These are phyloP conservation scores for Mechanitis messenoides DNA, from an alignment of 2,888 invertebrate genomes.

Conservation along the genomic window DNA sequence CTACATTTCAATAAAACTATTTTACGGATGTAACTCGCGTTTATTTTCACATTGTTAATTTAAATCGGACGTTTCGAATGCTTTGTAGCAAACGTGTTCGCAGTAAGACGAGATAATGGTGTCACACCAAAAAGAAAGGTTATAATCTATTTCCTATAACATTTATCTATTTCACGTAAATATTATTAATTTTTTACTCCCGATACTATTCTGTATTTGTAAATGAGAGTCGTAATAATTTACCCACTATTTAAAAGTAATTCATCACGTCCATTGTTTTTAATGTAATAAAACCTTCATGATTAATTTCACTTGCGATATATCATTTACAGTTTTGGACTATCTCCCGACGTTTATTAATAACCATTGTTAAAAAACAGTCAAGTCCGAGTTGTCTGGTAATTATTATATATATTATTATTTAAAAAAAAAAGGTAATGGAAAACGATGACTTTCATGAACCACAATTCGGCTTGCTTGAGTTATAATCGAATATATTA, in stretches of 20 bases:
- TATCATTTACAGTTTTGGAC: conserved; percentile 26
- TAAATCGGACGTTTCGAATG: too few species aligned
- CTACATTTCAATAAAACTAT: too few species aligned
- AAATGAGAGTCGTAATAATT: not conserved
- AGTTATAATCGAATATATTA: too few species aligned
- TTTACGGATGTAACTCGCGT: too few species aligned
- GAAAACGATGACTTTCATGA: too few species aligned
- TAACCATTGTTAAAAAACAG: conserved; percentile 20
- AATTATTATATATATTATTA: not conserved
- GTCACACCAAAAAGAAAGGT: too few species aligned
- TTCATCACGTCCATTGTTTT: conserved; percentile 26
- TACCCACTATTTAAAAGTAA: conserved; percentile 9
- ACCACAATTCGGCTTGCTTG: too few species aligned
- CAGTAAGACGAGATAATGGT: too few species aligned
- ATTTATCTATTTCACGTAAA: not conserved
- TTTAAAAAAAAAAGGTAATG: too few species aligned
- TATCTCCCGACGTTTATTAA: conserved; percentile 27
- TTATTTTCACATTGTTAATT: too few species aligned
- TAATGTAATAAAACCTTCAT: conserved; percentile 24
- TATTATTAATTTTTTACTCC: not conserved
- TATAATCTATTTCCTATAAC: not conserved
- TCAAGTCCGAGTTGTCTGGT: not conserved
- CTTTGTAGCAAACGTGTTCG: too few species aligned
- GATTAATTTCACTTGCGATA: conserved; percentile 23
- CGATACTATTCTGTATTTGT: not conserved